Percentiles rank a stretch among this genome's conserved stretches.
These are phyloP conservation scores for Dorcus parallelipipedus DNA, from an alignment of 2,888 invertebrate species.

Conservation along the genomic window DNA sequence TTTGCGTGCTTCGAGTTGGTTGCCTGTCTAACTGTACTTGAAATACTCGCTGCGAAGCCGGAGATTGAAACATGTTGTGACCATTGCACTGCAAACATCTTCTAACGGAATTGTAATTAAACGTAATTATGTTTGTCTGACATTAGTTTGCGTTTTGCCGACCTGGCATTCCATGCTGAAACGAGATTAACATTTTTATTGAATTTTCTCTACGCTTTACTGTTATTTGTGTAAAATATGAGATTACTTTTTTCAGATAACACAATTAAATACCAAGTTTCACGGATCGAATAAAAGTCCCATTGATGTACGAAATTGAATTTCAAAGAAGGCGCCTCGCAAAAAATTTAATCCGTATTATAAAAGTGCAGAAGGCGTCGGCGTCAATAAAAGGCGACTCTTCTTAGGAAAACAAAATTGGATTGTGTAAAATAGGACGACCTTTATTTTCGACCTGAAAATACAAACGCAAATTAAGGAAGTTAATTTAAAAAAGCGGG, in stretches of 20 bases:
- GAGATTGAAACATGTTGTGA: neutral
- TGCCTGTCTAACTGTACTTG: neutral
- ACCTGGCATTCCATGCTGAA: neutral
- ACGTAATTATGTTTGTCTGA: neutral
- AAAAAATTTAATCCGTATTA: too few species aligned
- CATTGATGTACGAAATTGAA: too few species aligned
- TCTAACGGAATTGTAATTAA: slow-evolving; percentile 1
- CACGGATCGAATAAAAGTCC: too few species aligned
- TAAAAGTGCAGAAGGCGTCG: too few species aligned
- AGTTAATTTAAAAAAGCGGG: slow-evolving; percentile 4
- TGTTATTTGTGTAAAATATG: neutral
- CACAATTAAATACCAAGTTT: too few species aligned
- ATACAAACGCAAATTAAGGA: neutral
- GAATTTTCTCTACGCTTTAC: neutral
- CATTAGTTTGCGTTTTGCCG: neutral
- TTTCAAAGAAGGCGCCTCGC: too few species aligned
- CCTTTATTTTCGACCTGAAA: too few species aligned
- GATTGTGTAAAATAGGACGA: too few species aligned
- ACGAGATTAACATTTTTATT: neutral
- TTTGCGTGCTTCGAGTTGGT: neutral
- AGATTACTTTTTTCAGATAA: neutral
- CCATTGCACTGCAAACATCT: neutral
- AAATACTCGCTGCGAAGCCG: neutral
- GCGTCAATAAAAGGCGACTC: too few species aligned
- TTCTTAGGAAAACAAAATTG: too few species aligned